phyloP scores from a whole-genome alignment of 2,888 invertebrate genomes.

The Diarsia mendica region DNA sequence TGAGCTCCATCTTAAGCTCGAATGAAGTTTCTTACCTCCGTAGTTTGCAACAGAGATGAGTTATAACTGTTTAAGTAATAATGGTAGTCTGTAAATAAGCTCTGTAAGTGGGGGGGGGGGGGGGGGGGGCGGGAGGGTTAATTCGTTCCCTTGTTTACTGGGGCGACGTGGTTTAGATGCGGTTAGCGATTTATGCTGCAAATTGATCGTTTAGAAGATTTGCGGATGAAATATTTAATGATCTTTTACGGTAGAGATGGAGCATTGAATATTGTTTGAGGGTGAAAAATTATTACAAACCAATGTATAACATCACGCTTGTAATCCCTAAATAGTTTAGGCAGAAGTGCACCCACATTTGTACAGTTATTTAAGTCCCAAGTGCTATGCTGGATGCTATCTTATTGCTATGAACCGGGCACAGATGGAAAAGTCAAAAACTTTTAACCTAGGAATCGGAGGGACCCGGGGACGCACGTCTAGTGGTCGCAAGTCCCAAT shows the following conservation, averaged over 20 bases:
- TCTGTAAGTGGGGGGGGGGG: constrained; percentile 38
- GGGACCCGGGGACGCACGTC: too few relatives aligned
- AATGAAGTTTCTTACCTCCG: constrained; percentile 45
- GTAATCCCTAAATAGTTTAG: too few relatives aligned
- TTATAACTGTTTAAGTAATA: constrained; percentile 57
- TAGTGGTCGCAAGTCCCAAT: too few relatives aligned
- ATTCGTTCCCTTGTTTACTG: constrained; percentile 48
- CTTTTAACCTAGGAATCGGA: too few relatives aligned
- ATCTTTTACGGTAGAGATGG: not conserved
- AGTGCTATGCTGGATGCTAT: too few relatives aligned
- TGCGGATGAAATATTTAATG: constrained; percentile 3
- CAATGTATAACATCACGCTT: too few relatives aligned
- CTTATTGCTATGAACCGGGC: too few relatives aligned
- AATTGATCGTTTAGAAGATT: constrained; percentile 20
- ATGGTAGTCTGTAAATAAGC: constrained; percentile 53
- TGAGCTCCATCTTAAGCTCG: constrained; percentile 18
- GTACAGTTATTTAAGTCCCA: too few relatives aligned
- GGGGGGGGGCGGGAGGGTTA: constrained; percentile 30
- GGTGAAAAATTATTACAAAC: too few relatives aligned
- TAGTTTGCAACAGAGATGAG: constrained; percentile 55
- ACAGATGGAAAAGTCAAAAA: too few relatives aligned
- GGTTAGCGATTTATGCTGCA: constrained; percentile 30
- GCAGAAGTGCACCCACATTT: too few relatives aligned
- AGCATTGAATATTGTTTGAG: not conserved
- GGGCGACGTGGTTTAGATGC: constrained; percentile 39